Conservation (phyloP, 2,888 invertebrate genomes). For the Lathronympha strigana region DNA sequence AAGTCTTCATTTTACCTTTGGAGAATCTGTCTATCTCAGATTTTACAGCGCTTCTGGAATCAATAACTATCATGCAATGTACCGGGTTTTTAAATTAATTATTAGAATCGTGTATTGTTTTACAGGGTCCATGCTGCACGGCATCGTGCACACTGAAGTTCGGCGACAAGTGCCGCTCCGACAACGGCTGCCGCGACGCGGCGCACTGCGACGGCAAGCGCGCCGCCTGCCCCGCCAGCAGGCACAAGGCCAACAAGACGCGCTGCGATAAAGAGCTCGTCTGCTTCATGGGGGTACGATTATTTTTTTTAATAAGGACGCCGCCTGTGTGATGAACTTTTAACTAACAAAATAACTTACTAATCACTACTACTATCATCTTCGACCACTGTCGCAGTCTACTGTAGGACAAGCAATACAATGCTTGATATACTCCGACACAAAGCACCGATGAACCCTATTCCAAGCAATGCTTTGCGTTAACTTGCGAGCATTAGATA, state of each 20-base stretch:
- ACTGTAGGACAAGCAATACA: neutral
- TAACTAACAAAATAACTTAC: too few relatives aligned
- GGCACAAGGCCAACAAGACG: conserved; percentile 96
- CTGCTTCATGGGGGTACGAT: conserved; percentile 96
- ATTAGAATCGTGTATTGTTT: neutral
- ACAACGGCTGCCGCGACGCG: conserved; percentile 96
- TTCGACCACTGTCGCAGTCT: neutral
- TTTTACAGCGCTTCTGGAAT: too few relatives aligned
- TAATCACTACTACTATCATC: neutral
- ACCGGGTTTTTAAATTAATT: too few relatives aligned
- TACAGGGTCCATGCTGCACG: conserved; percentile 98
- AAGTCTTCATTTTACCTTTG: too few relatives aligned
- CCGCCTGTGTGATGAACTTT: neutral
- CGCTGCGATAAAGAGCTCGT: conserved; percentile 99
- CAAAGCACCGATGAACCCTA: too few relatives aligned
- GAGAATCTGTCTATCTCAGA: too few relatives aligned
- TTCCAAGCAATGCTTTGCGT: too few relatives aligned
- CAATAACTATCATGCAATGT: too few relatives aligned
- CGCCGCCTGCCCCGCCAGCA: conserved; percentile 95
- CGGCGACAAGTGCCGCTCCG: conserved; percentile 95
- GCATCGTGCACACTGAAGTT: conserved; percentile 92
- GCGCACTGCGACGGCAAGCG: conserved; percentile 96
- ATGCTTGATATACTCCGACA: too few relatives aligned
- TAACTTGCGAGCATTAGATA: too few relatives aligned
- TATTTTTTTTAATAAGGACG: neutral